Conservation (phyloP, 1,140 invertebrate species). For the Marisa cornuarietis region DNA sequence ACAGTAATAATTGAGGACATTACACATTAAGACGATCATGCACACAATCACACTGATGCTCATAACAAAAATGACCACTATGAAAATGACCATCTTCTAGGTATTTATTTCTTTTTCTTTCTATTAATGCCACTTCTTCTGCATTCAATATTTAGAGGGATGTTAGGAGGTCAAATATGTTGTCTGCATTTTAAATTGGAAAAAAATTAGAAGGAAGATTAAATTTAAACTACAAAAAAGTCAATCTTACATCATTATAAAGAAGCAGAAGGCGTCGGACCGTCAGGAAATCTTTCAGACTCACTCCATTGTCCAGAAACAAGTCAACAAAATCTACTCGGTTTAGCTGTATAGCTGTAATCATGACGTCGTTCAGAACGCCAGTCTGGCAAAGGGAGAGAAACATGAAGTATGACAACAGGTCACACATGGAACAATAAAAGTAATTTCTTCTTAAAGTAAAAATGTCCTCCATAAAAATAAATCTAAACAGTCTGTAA, state of each 20-base stretch:
- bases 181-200: no score
- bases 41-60: not conserved
- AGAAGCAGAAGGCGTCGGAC: slow-evolving; percentile 57
- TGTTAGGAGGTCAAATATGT: not conserved
- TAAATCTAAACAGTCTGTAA: no score
- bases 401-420: no score
- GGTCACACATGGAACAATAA: no score
- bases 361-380: slow-evolving; percentile 65
- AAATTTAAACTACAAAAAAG: not conserved
- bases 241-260: slow-evolving; percentile 61
- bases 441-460: no score
- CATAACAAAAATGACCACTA: no score
- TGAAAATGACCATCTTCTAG: not conserved
- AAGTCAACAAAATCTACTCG: slow-evolving; percentile 67
- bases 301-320: slow-evolving; percentile 66
- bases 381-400: slow-evolving; percentile 41
- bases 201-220: not conserved
- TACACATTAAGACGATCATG: not conserved
- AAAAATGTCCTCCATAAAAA: no score
- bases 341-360: slow-evolving; percentile 64
- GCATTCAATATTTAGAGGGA: no score
- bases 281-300: slow-evolving; percentile 66
- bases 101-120: no score
- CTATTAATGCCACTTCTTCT: no score
- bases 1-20: no score